These are phyloP conservation scores for Gastrophryne carolinensis DNA, from an alignment of 2,797 vertebrate species.

Conservation along the genomic window DNA sequence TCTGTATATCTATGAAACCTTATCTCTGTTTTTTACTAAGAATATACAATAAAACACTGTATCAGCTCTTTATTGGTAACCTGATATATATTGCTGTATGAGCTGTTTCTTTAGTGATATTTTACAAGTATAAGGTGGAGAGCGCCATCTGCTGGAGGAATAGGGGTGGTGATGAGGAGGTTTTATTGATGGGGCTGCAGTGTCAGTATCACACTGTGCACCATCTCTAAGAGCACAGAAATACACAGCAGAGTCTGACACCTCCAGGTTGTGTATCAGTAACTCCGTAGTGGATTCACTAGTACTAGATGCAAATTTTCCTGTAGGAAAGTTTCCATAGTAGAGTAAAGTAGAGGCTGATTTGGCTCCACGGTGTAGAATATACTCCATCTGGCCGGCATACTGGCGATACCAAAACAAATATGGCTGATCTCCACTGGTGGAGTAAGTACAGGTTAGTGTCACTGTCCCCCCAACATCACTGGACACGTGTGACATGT, in stretches of 20 bases:
- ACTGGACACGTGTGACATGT: neutral
- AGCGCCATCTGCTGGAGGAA: neutral
- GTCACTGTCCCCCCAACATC: neutral
- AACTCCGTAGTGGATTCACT: neutral
- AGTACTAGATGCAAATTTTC: neutral
- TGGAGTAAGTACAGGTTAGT: slow-evolving; percentile 10
- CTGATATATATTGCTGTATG: no score
- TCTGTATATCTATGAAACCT: no score
- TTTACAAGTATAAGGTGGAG: neutral
- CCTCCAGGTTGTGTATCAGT: neutral
- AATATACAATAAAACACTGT: no score
- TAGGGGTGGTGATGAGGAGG: neutral
- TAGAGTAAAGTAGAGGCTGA: neutral
- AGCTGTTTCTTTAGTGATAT: no score
- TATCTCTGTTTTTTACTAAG: no score
- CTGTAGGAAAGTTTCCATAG: neutral
- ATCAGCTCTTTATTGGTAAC: no score
- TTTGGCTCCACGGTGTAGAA: neutral
- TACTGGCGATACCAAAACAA: slow-evolving; percentile 38
- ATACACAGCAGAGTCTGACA: slow-evolving; percentile 32
- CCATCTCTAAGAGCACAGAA: slow-evolving; percentile 31
- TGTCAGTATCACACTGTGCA: neutral
- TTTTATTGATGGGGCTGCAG: neutral
- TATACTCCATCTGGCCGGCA: neutral
- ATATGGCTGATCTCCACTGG: neutral